Evolutionary conservation across 2,888 invertebrate genomes (phyloP).

Genomic region (Eudemis profundana): DNA sequence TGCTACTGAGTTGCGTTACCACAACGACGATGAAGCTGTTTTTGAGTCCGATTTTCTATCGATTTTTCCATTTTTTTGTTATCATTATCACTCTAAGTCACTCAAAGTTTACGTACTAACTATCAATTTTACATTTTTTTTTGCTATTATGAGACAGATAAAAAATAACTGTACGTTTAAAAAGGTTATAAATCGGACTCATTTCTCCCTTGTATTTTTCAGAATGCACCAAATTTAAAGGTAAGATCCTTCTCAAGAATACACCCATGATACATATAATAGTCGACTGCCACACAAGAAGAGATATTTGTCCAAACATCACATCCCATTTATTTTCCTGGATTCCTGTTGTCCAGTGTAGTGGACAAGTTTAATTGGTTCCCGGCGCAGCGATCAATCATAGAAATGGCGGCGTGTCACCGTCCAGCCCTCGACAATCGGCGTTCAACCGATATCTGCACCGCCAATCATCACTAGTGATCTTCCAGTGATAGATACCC

Average conservation of each 20-base stretch:
- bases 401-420: slow-evolving; percentile 64
- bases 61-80: no score
- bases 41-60: no score
- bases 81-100: no score
- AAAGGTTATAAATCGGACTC: no score
- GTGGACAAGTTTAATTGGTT: slow-evolving; percentile 80
- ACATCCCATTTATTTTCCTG: slow-evolving; percentile 65
- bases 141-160: no score
- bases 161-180: no score
- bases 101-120: no score
- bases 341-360: slow-evolving; percentile 68
- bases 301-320: slow-evolving; percentile 16
- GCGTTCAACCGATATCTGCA: slow-evolving; percentile 27
- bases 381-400: slow-evolving; percentile 74
- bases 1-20: no score
- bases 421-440: slow-evolving; percentile 47
- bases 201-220: no score
- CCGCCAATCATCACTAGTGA: slow-evolving; percentile 3
- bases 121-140: no score
- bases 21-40: no score
- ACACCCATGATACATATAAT: neutral
- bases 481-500: neutral
- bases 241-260: neutral
- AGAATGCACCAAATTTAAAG: no score
- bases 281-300: neutral